Evolutionary conservation across 2,888 invertebrate species (phyloP), one percentile per base, ranked within the genome.

Genomic region (Polylopha cassiicola): DNA sequence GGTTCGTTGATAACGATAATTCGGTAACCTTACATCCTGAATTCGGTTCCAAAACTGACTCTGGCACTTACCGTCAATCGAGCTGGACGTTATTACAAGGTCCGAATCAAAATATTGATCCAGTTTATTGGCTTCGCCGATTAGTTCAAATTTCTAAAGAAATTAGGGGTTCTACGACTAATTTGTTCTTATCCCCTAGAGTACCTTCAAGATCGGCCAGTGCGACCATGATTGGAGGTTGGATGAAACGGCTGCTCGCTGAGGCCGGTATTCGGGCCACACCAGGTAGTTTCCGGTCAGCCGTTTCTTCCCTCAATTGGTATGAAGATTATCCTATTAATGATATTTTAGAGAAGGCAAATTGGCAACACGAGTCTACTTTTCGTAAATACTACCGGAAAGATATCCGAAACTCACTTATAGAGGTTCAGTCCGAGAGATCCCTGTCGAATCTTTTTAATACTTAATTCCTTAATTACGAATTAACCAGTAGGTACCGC

Each of bases 31-130:
- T 54, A 18, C 43, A 44, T 10, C 49, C 49, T 1, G 15, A 22
- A 8, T 53, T 50, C 10, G 50, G 49, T 4, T 53, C 48, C 1
- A 50, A 53, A 34, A 50, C 53, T 4, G 49, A 53, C 24, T 37
- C 45, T 0, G 11, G 23, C 2, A 30, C 24, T 3, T 31, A 27
- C 18, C 41, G 34, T 16, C 47, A 49, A 27, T 49, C 46, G 3
- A 37, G 36, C 17, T 50, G 46, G 46, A 48, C 13, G 1, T 28
- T 47, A 43, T 4, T 41, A n/a, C 9, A 22, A 9, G 22, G n/a
- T n/a, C n/a, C n/a, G n/a, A 18, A 18, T 7, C 22, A 10, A n/a
- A 22, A 9, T 8, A 22, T 9, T 9, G 10, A 22, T 10, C 22
- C 22, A 22, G 22, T 22, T 22, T 22, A 9, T 22, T 22, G 22